Evolutionary conservation across 1,140 invertebrate genomes (phyloP), one percentile per base, ranked within the genome.

Genomic region (Drosophila lacteicornis): DNA sequence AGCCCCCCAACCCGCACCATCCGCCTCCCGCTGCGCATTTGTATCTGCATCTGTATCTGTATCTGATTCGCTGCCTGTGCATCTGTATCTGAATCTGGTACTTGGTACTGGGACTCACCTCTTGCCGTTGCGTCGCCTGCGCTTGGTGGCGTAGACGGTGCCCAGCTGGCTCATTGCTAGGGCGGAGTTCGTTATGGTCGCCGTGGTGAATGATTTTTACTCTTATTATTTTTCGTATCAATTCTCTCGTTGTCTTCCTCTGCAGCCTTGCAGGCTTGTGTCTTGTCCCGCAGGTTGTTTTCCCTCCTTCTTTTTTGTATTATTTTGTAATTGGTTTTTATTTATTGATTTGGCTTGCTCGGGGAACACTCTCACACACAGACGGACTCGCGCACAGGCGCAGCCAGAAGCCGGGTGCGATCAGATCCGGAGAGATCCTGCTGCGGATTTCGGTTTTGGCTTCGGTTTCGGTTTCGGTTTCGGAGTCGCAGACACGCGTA

Each of bases 131-230:
- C 98, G 94, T 88, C 98, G 94, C 92, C 98, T 94, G 84, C 98
- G 93, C 93, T 99, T 99, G 62, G 98, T 99, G 65, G 98, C 98
- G 93, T 99, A 99, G 87, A 98, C 98, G 80, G 98, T 98, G 70
- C 97, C 97, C 79, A 98, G 95, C 91, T 98, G 97, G 94, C 96
- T 98, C 94, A 97, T 96, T 79, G 91, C 91, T 80, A 92, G 80
- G 87, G 91, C 91, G 84, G 91, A 92, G 85, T 92, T 92, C 84
- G 91, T 92, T 83, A 92, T 88, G 87, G 91, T 92, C 91, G 91
- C 91, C 91, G 91, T 92, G 80, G 84, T 92, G 91, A 91, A 91
- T 88, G 91, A 87, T 85, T 91, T 82, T 77, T 46, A 30, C 47
- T 73, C 60, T 56, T 79, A 59, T 56, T 78, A 74, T 61, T 82